Base-by-base conservation (phyloP, 2,888 invertebrate genomes). In the Folsomia manolachei region DNA sequence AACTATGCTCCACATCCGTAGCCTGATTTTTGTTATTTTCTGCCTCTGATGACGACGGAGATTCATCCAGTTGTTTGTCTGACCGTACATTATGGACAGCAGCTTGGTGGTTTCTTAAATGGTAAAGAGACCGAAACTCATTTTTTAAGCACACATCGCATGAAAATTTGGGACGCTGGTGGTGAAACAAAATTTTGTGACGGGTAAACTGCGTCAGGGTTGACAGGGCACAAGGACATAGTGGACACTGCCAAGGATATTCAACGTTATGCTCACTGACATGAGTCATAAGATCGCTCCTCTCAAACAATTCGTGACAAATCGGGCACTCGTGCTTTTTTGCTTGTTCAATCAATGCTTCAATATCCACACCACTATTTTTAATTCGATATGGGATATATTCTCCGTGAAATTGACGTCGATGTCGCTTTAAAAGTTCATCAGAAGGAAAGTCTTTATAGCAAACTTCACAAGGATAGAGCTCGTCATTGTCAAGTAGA, bases 341-440 rank as follows among this genome's bases (percentile, higher is more conserved):
- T 21, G n/a, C 39, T 2, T 56, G 4, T n/a, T 56, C 56, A 19
- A 56, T 19, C 56, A 56, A 7, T 14, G 56, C 7, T 14, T 19
- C 19, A 19, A 56, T 14, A 19, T 56, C 56, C 7, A 56, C 19
- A 19, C 19, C 19, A 7, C 19, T 19, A 7, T 7, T 7, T 21
- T 56, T 56, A 4, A 21, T 56, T 56, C n/a, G 18, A 21, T 56
- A 56, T 62, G 65, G 65, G 9, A 66, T 66, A 23, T 66, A 25
- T 66, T 66, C 65, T 1, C 52, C 65, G 21, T 66, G 65, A 51
- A 66, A 18, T 19, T 39, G 18, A 1, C 52, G 1, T 51, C 65
- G 51, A 52, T 66, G 65, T 66, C 52, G n/a, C n/a, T 52, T 66
- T 23, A 66, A 21, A 21, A 27, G 65, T 14, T 39, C 65, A 52